phyloP scores from a whole-genome alignment of 2,888 invertebrate species.

The Caenorhabditis parvicauda region DNA sequence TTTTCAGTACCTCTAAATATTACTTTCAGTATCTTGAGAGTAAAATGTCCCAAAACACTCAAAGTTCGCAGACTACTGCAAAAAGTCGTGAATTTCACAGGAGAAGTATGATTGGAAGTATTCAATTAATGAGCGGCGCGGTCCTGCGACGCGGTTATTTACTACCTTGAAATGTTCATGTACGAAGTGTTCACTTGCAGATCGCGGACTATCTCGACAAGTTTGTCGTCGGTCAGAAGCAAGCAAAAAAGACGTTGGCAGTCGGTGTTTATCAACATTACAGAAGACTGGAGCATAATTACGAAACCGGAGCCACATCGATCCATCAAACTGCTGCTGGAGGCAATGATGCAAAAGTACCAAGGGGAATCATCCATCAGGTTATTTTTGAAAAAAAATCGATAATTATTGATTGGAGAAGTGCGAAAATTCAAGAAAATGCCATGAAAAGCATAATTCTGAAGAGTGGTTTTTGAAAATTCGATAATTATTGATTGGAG shows the following conservation, averaged over 20 bases:
- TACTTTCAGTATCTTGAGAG: too few relatives aligned
- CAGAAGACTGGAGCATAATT: constrained; percentile 87
- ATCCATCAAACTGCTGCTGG: constrained; percentile 14
- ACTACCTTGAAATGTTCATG: too few relatives aligned
- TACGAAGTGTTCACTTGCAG: constrained; percentile 66
- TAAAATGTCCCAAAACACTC: too few relatives aligned
- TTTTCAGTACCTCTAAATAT: too few relatives aligned
- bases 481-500: too few relatives aligned
- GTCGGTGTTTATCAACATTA: constrained; percentile 99
- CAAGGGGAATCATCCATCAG: constrained; percentile 44
- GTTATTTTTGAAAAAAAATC: constrained; percentile 3
- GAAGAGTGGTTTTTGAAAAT: too few relatives aligned
- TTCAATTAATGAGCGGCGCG: too few relatives aligned
- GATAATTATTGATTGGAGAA: not conserved
- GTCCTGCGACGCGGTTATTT: too few relatives aligned
- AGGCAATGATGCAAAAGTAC: constrained; percentile 30
- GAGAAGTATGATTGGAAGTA: too few relatives aligned
- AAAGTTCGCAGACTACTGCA: too few relatives aligned
- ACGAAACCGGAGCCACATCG: constrained; percentile 37
- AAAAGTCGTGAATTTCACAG: too few relatives aligned
- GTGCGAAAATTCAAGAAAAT: not conserved
- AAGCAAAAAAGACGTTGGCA: constrained; percentile 90
- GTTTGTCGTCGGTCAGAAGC: constrained; percentile 80
- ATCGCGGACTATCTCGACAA: constrained; percentile 93
- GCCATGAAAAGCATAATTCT: too few relatives aligned